Evolutionary conservation across 1,140 invertebrate species (phyloP), one percentile per base, ranked within the genome.

Genomic region (Tetraneura akinire): DNA sequence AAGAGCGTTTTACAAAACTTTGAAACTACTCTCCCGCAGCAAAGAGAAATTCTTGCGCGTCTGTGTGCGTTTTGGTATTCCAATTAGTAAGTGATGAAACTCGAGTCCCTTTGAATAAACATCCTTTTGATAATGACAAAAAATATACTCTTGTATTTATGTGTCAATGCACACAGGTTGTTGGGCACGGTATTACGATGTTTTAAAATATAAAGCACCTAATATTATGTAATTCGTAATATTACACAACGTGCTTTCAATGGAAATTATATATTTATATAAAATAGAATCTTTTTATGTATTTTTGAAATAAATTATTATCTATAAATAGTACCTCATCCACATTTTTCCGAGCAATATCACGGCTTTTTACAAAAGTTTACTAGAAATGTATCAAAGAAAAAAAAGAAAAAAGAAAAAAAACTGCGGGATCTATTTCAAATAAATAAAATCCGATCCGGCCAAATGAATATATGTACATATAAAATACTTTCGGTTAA

Each of bases 51-150:
- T 21, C 45, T 9, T n/a, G n/a, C n/a, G n/a, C n/a, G 45, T 49
- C 3, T 47, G 14, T n/a, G 14, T 47, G n/a, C n/a, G 14, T 37
- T 23, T 26, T 49, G 23, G 29, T 37, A 6, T 53, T 70, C 66
- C 47, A 70, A 70, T 70, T 70, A 70, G 66, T 1, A 13, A 49
- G 47, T 9, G 45, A 70, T 9, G 45, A 70, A 70, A 70, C 66
- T 49, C 49, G 66, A 49, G 26, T 23, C 45, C 23, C 66, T 70
- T 45, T 70, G 21, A 47, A 42, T 47, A 18, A 70, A 47, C 8
- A 70, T 70, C 14, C 66, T 26, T 47, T 49, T 49, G 66, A 70
- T 23, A 18, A 49, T 6, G 18, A 29, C 29, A 49, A 70, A 70
- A 45, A 49, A 70, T 21, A 23, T 49, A 47, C 42, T 26, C 29